Percentiles rank a stretch among this genome's conserved stretches.
phyloP scores from a whole-genome alignment of 2,888 invertebrate species.

The Troides oblongomaculatus region DNA sequence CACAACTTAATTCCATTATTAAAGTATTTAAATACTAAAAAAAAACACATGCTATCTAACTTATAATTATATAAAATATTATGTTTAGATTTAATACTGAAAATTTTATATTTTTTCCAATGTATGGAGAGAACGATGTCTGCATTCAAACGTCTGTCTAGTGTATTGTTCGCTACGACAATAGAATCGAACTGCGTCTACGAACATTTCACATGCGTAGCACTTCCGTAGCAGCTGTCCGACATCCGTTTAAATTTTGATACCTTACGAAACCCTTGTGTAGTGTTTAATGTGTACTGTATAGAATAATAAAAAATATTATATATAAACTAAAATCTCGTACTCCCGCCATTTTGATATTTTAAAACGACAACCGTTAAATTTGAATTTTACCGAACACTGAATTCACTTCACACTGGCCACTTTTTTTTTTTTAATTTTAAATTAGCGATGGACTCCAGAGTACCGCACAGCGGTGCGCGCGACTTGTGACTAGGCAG shows the following conservation, averaged over 20 bases:
- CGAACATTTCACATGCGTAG: slow-evolving; percentile 28
- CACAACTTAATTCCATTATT: no score
- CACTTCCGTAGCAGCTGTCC: slow-evolving; percentile 40
- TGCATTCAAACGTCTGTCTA: slow-evolving; percentile 25
- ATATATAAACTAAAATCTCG: slow-evolving; percentile 50
- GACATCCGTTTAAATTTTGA: slow-evolving; percentile 23
- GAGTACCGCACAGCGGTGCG: slow-evolving; percentile 59
- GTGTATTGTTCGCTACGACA: slow-evolving; percentile 29
- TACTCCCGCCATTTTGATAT: slow-evolving; percentile 63
- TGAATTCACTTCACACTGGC: slow-evolving; percentile 60
- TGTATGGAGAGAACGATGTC: background rate
- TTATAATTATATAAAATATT: background rate
- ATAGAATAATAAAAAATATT: slow-evolving; percentile 36
- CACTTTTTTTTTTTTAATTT: slow-evolving; percentile 41
- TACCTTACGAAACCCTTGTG: slow-evolving; percentile 25
- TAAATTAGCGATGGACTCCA: slow-evolving; percentile 48
- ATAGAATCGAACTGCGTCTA: slow-evolving; percentile 26
- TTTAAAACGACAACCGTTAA: slow-evolving; percentile 62
- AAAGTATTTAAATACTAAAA: no score
- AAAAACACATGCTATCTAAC: background rate
- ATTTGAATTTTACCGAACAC: slow-evolving; percentile 54
- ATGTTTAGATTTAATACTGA: background rate
- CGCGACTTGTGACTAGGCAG: slow-evolving; percentile 59
- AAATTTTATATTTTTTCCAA: background rate
- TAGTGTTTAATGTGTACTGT: slow-evolving; percentile 35